These are phyloP conservation scores for Sparidentex hasta DNA, from an alignment of 2,797 vertebrate genomes.

Conservation along the genomic window DNA sequence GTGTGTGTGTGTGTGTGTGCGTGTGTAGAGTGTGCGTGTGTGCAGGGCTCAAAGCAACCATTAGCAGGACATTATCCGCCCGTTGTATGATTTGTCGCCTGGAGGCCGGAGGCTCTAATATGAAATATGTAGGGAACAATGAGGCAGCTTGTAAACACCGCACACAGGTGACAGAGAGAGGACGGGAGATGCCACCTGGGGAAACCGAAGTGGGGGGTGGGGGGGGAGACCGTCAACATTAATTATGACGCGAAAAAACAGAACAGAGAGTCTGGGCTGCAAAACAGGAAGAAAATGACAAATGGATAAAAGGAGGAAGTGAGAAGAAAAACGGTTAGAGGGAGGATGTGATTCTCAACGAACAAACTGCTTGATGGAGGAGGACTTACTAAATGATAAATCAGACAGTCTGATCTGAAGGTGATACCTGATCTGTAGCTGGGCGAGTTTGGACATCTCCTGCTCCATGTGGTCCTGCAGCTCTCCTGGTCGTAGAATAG, in stretches of 20 bases:
- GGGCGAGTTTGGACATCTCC: conserved; percentile 92
- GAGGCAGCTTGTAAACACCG: conserved; percentile 86
- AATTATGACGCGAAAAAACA: conserved; percentile 49
- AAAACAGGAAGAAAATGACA: conserved; percentile 38
- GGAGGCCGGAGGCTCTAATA: conserved; percentile 74
- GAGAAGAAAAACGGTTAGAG: conserved; percentile 3
- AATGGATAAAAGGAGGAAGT: conserved; percentile 16
- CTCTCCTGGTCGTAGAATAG: conserved; percentile 91
- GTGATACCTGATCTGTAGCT: conserved; percentile 91
- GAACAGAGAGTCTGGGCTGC: conserved; percentile 22
- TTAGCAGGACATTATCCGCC: conserved; percentile 93
- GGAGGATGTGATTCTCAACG: not conserved
- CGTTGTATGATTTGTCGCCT: conserved; percentile 90
- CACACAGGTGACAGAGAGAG: conserved; percentile 69
- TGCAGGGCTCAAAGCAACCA: conserved; percentile 76
- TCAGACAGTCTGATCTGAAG: not conserved
- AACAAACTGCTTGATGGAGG: not conserved
- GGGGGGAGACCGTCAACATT: conserved; percentile 49
- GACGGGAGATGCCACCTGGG: conserved; percentile 57
- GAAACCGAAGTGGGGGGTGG: conserved; percentile 6
- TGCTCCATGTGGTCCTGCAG: conserved; percentile 97
- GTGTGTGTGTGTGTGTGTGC: conserved; percentile 9
- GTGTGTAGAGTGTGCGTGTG: conserved; percentile 43
- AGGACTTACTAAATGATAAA: not conserved
- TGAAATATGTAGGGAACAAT: conserved; percentile 94